Evolutionary conservation across 2,888 invertebrate genomes (phyloP), one percentile per base, ranked within the genome.

Genomic region (Meghimatium bilineatum): DNA sequence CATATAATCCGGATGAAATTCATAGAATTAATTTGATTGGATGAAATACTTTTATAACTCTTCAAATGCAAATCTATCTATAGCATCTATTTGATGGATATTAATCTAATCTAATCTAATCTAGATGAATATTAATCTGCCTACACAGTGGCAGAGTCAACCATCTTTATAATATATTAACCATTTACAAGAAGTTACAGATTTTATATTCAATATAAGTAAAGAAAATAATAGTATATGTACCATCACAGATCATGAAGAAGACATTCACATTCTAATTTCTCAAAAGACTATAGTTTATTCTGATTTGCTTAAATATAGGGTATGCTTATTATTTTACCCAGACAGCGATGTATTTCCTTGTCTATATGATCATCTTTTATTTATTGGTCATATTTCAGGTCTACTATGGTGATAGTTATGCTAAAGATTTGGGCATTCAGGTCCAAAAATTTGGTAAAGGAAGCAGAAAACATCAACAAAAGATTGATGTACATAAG

Each of bases 381-480:
- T 12, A 8, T 44, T 44, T 12, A 14, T 17, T 17, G 49, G 20
- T 63, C n/a, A 20, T 32, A n/a, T 74, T 81, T 49, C 52, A 83
- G 83, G 83, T 83, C 8, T 78, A 83, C 63, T 83, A 83, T 78
- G 83, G 83, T 20, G 78, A 83, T 29, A 83, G 78, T 71, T 83
- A 83, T 83, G 83, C 83, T 36, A 56, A 36, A 63, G 83, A 83
- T 23, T n/a, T 83, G 29, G 83, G 83, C 23, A 78, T 83, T 23
- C 69, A 83, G 36, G 12, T 67, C 26, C 69, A 82, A 29, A 32
- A 52, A 36, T 71, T 60, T 36, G 60, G 72, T 32, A 67, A 49
- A 34, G 10, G 38, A 0, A 49, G 36, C 52, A 80, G 60, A 36
- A 72, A 52, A 29, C 0, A 23, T 1, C 38, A 67, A 72, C 14